A percentile compares a stretch with the other conserved stretches of the same genome.
Evolutionary conservation across 2,797 vertebrate genomes (phyloP).

Genomic region (Myiothlypis coronata): DNA sequence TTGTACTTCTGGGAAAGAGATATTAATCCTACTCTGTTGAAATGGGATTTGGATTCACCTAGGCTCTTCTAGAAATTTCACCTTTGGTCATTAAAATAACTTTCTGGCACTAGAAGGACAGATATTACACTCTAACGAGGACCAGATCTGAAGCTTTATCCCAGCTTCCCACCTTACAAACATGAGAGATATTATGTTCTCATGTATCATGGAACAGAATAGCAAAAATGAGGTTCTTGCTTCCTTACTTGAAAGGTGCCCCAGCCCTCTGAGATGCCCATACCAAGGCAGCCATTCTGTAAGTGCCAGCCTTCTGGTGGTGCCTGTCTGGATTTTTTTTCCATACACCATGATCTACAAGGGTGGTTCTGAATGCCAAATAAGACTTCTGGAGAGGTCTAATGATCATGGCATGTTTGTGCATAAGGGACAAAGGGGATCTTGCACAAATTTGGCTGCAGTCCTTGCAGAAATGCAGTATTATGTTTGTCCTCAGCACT

Average conservation of each 20-base stretch:
- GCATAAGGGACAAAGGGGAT: neutral
- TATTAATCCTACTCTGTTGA: neutral
- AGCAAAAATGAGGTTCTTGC: neutral
- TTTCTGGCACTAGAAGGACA: conserved; percentile 1
- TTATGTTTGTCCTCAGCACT: neutral
- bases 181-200: neutral
- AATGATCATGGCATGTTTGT: neutral
- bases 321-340: neutral
- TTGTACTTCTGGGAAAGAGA: conserved; percentile 18
- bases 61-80: conserved; percentile 37
- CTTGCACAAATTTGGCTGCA: neutral
- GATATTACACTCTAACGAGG: neutral
- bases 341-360: neutral
- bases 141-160: neutral
- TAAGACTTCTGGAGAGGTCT: neutral
- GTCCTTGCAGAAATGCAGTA: neutral
- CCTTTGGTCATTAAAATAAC: conserved; percentile 42
- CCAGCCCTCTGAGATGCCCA: neutral
- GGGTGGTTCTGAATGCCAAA: neutral
- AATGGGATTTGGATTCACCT: conserved; percentile 11
- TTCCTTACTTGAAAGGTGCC: neutral
- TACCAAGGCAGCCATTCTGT: neutral
- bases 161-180: neutral
- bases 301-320: neutral
- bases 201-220: neutral